These are phyloP conservation scores for Lycophotia porphyrea DNA, from an alignment of 2,888 invertebrate species.

Conservation along the genomic window DNA sequence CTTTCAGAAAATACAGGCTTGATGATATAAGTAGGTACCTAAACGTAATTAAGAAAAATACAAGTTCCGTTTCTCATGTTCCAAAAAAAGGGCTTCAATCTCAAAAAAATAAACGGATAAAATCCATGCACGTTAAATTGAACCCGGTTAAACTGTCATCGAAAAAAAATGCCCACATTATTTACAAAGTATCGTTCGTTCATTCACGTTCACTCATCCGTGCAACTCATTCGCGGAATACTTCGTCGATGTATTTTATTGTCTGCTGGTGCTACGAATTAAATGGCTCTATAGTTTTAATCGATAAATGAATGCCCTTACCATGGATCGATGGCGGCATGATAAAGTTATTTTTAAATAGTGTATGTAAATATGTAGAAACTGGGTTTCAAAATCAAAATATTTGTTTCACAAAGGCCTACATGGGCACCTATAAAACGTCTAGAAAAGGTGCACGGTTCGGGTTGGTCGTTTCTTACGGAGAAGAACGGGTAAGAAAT, in stretches of 20 bases:
- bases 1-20: too few species aligned
- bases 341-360: neutral
- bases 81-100: neutral
- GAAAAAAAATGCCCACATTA: slow-evolving; percentile 49
- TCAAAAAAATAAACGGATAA: neutral
- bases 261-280: slow-evolving; percentile 33
- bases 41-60: too few species aligned
- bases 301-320: neutral
- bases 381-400: too few species aligned
- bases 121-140: slow-evolving; percentile 24
- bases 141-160: slow-evolving; percentile 28
- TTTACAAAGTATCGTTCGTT: slow-evolving; percentile 60
- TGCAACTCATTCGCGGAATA: slow-evolving; percentile 56
- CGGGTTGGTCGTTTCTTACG: too few species aligned
- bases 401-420: too few species aligned
- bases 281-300: slow-evolving; percentile 32
- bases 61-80: too few species aligned
- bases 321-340: neutral
- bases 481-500: too few species aligned
- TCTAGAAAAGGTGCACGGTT: too few species aligned
- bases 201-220: slow-evolving; percentile 61
- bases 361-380: neutral
- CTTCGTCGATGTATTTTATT: slow-evolving; percentile 57
- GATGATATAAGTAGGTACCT: too few species aligned
- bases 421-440: too few species aligned